Evolutionary conservation across 1,140 invertebrate species (phyloP).

Genomic region (Diabrotica virgifera): DNA sequence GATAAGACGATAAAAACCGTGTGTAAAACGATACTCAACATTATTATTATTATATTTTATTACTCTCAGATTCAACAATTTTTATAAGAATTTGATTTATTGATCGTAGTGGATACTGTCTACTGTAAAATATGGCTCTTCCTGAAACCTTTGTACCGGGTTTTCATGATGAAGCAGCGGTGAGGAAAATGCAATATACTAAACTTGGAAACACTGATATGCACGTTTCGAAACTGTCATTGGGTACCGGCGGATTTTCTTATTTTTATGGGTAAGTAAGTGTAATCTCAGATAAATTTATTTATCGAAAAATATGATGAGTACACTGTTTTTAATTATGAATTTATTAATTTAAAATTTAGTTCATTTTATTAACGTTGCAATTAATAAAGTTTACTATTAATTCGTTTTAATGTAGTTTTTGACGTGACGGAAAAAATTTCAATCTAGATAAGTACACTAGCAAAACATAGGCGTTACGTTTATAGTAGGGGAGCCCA

Average conservation of each 20-base stretch:
- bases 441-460: too few relatives aligned
- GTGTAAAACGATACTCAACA: background rate
- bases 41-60: too few relatives aligned
- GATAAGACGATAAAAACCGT: background rate
- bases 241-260: constrained; percentile 57
- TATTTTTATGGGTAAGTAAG: constrained; percentile 55
- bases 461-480: too few relatives aligned
- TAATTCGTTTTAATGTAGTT: too few relatives aligned
- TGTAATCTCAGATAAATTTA: too few relatives aligned
- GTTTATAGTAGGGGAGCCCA: too few relatives aligned
- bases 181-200: constrained; percentile 58
- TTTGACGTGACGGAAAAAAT: too few relatives aligned
- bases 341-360: too few relatives aligned
- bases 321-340: too few relatives aligned
- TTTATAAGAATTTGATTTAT: background rate
- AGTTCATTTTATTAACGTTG: too few relatives aligned
- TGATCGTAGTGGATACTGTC: background rate
- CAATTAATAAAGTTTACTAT: too few relatives aligned
- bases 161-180: constrained; percentile 58
- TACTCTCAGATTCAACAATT: background rate
- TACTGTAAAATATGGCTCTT: constrained; percentile 14
- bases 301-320: too few relatives aligned
- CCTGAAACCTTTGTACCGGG: constrained; percentile 51
- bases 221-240: constrained; percentile 55
- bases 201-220: constrained; percentile 55